A percentile compares a stretch with the other conserved stretches of the same genome.
Conservation (phyloP, 2,888 invertebrate species). For the Fragum whitleyi region DNA sequence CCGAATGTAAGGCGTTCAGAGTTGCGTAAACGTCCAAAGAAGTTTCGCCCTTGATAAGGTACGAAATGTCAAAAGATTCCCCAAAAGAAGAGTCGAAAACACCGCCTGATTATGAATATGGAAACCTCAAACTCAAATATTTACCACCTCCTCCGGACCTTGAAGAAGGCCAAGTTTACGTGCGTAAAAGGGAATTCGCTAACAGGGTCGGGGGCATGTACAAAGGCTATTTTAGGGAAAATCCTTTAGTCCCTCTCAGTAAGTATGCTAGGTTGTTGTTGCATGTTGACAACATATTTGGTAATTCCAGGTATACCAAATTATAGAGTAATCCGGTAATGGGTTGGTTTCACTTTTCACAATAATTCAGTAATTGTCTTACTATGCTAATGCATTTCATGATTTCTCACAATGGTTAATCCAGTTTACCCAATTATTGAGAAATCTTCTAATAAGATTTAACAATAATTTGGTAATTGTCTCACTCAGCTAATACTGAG, state of each 20-base stretch:
- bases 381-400: no score
- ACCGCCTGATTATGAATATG: slow-evolving; percentile 19
- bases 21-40: neutral
- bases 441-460: no score
- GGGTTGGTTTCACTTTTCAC: neutral
- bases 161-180: slow-evolving; percentile 7
- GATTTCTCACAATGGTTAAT: no score
- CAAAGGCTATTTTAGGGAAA: slow-evolving; percentile 1
- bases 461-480: no score
- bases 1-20: no score
- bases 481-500: no score
- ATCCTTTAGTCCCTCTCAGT: slow-evolving; percentile 23
- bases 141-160: slow-evolving; percentile 29
- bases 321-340: no score
- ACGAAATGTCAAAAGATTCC: neutral
- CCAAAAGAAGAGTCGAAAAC: slow-evolving; percentile 5
- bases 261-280: neutral
- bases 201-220: neutral
- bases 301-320: no score
- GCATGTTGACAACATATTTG: no score
- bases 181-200: neutral
- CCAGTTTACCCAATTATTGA: no score
- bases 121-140: neutral
- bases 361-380: no score
- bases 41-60: neutral